Conservation (phyloP, 1,140 invertebrate genomes). For the Ceratitis capitata region DNA sequence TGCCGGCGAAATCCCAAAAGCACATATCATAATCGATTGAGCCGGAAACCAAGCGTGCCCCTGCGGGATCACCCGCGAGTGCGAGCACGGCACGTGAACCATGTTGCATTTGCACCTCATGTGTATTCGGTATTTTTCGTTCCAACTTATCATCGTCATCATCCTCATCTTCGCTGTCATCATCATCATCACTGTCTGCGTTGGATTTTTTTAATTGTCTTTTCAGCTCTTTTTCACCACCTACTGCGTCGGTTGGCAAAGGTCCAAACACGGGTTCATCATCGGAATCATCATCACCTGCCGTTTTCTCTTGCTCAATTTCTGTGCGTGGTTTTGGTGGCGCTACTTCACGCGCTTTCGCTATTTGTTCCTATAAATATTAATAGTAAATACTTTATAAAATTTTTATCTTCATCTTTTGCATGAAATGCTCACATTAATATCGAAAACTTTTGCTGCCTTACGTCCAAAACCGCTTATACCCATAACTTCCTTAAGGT, state of each 20-base stretch:
- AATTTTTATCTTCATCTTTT: background rate
- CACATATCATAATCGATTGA: slow-evolving; percentile 95
- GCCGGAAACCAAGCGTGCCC: slow-evolving; percentile 91
- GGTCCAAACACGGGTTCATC: slow-evolving; percentile 56
- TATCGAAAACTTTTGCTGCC: slow-evolving; percentile 78
- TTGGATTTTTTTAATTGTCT: slow-evolving; percentile 39
- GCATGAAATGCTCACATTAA: slow-evolving; percentile 70
- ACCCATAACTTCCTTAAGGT: slow-evolving; percentile 78
- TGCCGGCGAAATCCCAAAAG: slow-evolving; percentile 98
- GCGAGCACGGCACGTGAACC: slow-evolving; percentile 88
- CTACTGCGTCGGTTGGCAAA: slow-evolving; percentile 44
- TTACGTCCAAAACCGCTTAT: slow-evolving; percentile 82
- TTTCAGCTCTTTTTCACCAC: background rate
- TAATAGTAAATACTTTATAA: background rate
- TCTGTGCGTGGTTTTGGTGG: slow-evolving; percentile 28
- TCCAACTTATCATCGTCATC: slow-evolving; percentile 68
- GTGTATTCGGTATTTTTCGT: slow-evolving; percentile 79
- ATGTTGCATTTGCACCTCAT: slow-evolving; percentile 86
- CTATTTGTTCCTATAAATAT: slow-evolving; percentile 52
- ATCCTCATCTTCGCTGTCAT: slow-evolving; percentile 54
- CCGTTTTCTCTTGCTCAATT: background rate
- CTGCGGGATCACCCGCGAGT: slow-evolving; percentile 89
- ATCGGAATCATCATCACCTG: slow-evolving; percentile 47
- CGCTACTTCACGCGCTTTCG: slow-evolving; percentile 53
- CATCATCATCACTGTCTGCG: slow-evolving; percentile 44